phyloP scores from a whole-genome alignment of 2,888 invertebrate species.

The Kuschelorhynchus macadamiae region DNA sequence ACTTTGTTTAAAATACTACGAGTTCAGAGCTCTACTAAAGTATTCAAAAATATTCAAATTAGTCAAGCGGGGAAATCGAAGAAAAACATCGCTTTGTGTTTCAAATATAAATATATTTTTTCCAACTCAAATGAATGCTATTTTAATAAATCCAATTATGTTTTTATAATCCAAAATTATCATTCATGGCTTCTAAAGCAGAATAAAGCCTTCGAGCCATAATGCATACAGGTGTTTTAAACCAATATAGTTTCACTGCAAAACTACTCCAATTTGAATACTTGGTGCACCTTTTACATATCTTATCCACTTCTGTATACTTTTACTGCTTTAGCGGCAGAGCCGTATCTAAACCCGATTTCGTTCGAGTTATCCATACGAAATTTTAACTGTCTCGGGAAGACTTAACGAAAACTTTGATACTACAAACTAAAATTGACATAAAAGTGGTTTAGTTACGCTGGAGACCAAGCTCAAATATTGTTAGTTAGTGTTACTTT shows the following conservation, averaged over 20 bases:
- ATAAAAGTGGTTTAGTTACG: constrained; percentile 18
- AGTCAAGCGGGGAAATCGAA: too few species aligned
- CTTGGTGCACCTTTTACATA: constrained; percentile 30
- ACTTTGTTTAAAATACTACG: too few species aligned
- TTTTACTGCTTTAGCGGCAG: constrained; percentile 43
- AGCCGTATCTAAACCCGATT: constrained; percentile 39
- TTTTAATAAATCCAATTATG: too few species aligned
- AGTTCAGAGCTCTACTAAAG: too few species aligned
- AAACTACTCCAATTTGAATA: constrained; percentile 40
- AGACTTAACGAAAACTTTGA: constrained; percentile 43
- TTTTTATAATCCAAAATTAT: neutral
- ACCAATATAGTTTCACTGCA: constrained; percentile 36
- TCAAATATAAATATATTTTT: too few species aligned
- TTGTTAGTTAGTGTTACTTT: too few species aligned
- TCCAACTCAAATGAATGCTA: too few species aligned
- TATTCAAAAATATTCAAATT: too few species aligned
- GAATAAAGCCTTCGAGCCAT: constrained; percentile 10
- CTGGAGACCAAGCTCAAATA: too few species aligned
- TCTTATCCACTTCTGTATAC: constrained; percentile 45
- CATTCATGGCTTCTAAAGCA: constrained; percentile 19
- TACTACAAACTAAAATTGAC: constrained; percentile 41
- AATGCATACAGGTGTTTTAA: constrained; percentile 13
- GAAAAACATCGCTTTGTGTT: too few species aligned
- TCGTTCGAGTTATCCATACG: constrained; percentile 44
- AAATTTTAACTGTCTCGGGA: constrained; percentile 44